phyloP scores from a whole-genome alignment of 2,888 invertebrate genomes.

The Fragum fragum region DNA sequence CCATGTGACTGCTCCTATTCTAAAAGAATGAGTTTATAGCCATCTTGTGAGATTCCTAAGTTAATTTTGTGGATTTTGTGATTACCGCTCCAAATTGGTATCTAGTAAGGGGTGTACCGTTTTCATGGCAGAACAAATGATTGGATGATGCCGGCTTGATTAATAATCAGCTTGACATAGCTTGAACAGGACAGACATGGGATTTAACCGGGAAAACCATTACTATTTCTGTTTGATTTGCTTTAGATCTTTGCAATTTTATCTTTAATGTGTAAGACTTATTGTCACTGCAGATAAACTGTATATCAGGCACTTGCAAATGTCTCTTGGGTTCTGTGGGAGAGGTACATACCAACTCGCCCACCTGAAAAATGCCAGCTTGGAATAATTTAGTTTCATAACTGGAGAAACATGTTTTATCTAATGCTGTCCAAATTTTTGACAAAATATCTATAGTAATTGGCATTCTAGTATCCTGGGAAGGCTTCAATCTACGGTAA shows the following conservation, averaged over 20 bases:
- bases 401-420: neutral
- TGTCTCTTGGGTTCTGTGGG: neutral
- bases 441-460: no score
- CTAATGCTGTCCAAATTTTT: no score
- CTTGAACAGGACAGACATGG: constrained; percentile 1
- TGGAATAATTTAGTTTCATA: constrained; percentile 17
- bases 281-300: neutral
- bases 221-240: neutral
- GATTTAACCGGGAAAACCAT: neutral
- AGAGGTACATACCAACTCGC: constrained; percentile 20
- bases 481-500: neutral
- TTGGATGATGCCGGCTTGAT: neutral
- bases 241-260: constrained; percentile 14
- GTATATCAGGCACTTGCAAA: constrained; percentile 8
- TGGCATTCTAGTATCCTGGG: constrained; percentile 17
- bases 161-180: constrained; percentile 13
- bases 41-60: neutral
- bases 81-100: constrained; percentile 33
- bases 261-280: neutral
- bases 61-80: no score
- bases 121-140: constrained; percentile 20
- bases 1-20: constrained; percentile 17
- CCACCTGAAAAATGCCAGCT: constrained; percentile 25
- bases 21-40: constrained; percentile 20
- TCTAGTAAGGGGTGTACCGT: neutral